Conservation (phyloP, 1,140 invertebrate genomes). For the Steinernema khuongi region DNA sequence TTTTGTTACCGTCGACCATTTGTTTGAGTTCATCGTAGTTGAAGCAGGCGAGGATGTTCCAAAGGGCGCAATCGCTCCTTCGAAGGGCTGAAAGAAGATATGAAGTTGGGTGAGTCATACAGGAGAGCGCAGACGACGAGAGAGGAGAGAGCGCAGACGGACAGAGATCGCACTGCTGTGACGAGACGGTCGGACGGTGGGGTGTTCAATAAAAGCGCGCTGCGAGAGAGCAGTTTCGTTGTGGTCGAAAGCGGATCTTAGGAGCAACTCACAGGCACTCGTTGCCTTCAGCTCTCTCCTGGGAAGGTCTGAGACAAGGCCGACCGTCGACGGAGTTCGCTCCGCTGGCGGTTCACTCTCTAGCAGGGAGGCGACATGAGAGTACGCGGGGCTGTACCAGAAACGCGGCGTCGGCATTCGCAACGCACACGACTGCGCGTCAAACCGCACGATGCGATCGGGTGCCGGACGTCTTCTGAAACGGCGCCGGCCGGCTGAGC, state of each 20-base stretch:
- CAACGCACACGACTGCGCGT: slow-evolving; percentile 13
- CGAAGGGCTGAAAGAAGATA: neutral
- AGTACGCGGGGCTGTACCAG: slow-evolving; percentile 21
- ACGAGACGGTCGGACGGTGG: neutral
- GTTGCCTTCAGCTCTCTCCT: neutral
- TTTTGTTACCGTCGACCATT: neutral
- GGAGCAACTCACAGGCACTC: slow-evolving; percentile 20
- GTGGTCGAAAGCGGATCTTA: slow-evolving; percentile 18
- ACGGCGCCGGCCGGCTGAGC: slow-evolving; percentile 26
- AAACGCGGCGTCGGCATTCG: slow-evolving; percentile 17
- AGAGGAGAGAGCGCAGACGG: slow-evolving; percentile 17
- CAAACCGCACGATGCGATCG: slow-evolving; percentile 27
- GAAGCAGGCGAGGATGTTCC: neutral
- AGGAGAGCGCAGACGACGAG: neutral
- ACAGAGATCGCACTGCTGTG: neutral
- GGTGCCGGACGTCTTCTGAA: slow-evolving; percentile 23
- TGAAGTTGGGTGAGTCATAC: neutral
- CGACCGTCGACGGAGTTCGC: neutral
- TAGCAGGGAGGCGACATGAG: slow-evolving; percentile 11
- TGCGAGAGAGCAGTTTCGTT: neutral
- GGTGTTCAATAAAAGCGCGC: neutral
- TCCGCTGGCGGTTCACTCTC: neutral
- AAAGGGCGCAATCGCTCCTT: neutral
- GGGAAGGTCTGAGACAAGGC: slow-evolving; percentile 27
- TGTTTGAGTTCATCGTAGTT: neutral